phyloP scores from a whole-genome alignment of 2,888 invertebrate genomes.

The Operophtera brumata region DNA sequence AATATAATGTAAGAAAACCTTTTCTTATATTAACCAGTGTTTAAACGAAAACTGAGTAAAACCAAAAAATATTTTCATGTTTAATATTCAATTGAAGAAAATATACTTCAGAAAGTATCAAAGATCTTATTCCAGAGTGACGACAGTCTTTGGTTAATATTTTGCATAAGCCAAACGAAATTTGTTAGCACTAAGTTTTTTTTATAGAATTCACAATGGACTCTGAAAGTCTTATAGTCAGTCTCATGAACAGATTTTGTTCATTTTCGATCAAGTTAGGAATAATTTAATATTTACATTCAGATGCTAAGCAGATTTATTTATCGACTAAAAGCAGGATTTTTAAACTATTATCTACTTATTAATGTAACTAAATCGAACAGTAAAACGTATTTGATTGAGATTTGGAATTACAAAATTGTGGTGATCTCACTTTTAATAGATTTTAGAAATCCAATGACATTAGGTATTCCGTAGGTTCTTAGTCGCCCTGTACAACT shows the following conservation, averaged over 20 bases:
- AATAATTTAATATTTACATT: constrained; percentile 49
- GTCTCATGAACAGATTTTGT: constrained; percentile 56
- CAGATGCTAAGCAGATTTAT: constrained; percentile 18
- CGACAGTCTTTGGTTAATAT: constrained; percentile 55
- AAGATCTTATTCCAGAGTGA: constrained; percentile 35
- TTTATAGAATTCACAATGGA: constrained; percentile 41
- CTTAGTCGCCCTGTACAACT: background rate
- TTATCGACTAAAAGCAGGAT: constrained; percentile 16
- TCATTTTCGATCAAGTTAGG: constrained; percentile 48
- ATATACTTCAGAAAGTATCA: constrained; percentile 8
- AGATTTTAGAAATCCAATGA: constrained; percentile 3
- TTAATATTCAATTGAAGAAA: constrained; percentile 8
- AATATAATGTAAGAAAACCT: background rate
- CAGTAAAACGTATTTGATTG: constrained; percentile 27
- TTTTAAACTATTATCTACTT: constrained; percentile 5
- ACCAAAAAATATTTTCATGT: background rate
- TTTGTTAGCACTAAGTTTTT: constrained; percentile 32
- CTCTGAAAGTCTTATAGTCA: constrained; percentile 51
- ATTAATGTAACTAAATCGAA: constrained; percentile 12
- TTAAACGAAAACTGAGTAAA: constrained; percentile 5
- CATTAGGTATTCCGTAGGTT: background rate
- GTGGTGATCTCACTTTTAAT: background rate
- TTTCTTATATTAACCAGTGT: background rate
- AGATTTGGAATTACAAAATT: constrained; percentile 20
- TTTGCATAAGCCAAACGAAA: constrained; percentile 39